Base-by-base conservation (phyloP, 2,113 vertebrate species). In the Poicephalus gulielmi region DNA sequence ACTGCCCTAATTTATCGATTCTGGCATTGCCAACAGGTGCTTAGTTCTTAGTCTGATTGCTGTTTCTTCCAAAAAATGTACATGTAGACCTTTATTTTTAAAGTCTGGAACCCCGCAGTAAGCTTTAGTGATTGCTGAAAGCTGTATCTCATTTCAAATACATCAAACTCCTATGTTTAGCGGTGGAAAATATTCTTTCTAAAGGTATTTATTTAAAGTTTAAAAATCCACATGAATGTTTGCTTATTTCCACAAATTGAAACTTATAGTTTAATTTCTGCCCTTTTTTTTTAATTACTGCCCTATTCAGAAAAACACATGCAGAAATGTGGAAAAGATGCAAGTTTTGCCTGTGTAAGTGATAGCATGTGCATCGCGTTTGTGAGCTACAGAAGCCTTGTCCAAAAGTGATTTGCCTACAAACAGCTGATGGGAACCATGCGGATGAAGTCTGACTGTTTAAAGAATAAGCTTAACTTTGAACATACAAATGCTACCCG, bases 1-100 rank as follows among this genome's bases (percentile, higher is more conserved):
- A 84, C 60, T 94, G 57, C 87, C 95, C 91, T 95, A 96, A 97
- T 97, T 97, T 95, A 88, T 57, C 85, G 62, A 96, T 86, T 95
- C 90, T 89, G 71, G 55, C 47, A 74, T 92, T 95, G 70, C 85
- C 92, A 94, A 94, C 95, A 98, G 95, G 96, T 98, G 91, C 89
- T 96, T 85, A 91, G 68, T 91, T 97, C 87, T 87, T 89, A 77
- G 46, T 67, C 70, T 91, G 87, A 92, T 87, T 96, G 91, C 95
- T 74, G 43, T 89, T 94, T 89, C 74, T 92, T 94, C 10, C 33
- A 57, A 82, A 92, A 95, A 94, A 50, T 47, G 74, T 82, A 63
- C 37, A 59, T 77, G 63, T 31, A 94, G 66, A 67, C 63, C 17
- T 92, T 94, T 93, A 82, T 82, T 93, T 92, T 76, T 84, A 43